These are phyloP conservation scores for Catharus bicknelli DNA, from an alignment of 2,113 vertebrate species.

Conservation along the genomic window DNA sequence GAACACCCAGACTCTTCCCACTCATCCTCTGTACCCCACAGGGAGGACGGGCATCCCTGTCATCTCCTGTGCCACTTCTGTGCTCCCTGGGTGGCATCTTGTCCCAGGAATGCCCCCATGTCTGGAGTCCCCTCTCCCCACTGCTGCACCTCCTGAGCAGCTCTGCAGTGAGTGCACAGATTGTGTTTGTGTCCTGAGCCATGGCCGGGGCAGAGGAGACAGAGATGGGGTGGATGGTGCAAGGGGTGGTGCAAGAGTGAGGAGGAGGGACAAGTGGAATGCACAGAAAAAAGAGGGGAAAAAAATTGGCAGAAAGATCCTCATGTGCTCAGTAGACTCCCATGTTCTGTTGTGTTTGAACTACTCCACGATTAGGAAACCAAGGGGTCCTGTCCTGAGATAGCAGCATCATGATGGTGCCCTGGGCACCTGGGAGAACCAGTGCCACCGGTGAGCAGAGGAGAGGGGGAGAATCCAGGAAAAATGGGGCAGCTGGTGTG, in stretches of 20 bases:
- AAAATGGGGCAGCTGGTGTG: not conserved
- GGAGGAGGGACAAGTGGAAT: not conserved
- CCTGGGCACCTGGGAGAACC: not conserved
- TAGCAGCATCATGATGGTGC: not conserved
- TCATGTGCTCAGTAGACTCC: not conserved
- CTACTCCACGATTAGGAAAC: not conserved
- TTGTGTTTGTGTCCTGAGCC: not conserved
- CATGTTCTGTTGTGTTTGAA: not conserved
- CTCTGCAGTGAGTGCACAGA: not conserved
- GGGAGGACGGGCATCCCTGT: not conserved
- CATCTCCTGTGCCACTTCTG: not conserved
- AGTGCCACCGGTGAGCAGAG: accelerated
- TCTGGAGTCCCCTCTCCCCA: not conserved
- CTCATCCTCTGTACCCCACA: accelerated
- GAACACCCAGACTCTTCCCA: not conserved
- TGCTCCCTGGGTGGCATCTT: not conserved
- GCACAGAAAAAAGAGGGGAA: not conserved
- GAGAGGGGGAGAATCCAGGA: not conserved
- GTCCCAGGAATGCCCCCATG: not conserved
- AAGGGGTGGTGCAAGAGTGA: not conserved
- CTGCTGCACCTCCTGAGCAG: not conserved
- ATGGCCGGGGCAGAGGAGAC: not conserved
- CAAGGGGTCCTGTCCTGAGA: not conserved
- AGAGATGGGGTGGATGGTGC: not conserved
- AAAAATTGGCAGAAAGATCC: not conserved